Evolutionary conservation across 2,797 vertebrate species (phyloP).

Genomic region (Sardinella longiceps): DNA sequence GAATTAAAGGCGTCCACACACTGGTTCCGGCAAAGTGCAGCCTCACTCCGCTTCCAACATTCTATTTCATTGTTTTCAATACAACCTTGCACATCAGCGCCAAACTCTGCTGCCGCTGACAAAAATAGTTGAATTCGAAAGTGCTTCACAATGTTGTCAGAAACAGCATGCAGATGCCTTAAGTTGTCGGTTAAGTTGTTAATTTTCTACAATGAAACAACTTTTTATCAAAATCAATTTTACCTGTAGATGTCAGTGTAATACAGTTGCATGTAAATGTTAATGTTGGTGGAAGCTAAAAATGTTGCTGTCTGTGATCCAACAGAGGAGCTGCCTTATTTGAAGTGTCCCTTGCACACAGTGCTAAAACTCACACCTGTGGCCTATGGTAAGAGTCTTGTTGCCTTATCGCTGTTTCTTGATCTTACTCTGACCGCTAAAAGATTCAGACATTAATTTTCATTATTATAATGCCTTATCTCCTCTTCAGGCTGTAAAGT

Average conservation of each 20-base stretch:
- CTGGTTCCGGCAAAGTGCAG: too few species aligned
- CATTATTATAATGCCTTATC: not conserved
- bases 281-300: not conserved
- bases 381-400: conserved; percentile 87
- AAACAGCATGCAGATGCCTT: too few species aligned
- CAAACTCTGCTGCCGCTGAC: too few species aligned
- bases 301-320: conserved; percentile 28
- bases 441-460: not conserved
- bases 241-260: not conserved
- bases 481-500: conserved; percentile 82
- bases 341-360: conserved; percentile 94
- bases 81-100: too few species aligned
- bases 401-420: not conserved
- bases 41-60: too few species aligned
- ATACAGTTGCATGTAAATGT: not conserved
- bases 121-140: too few species aligned
- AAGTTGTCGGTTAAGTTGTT: conserved; percentile 24
- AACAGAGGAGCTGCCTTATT: conserved; percentile 93
- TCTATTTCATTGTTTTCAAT: too few species aligned
- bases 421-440: not conserved
- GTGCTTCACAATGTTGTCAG: too few species aligned
- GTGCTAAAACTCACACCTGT: conserved; percentile 96
- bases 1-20: too few species aligned
- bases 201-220: too few species aligned
- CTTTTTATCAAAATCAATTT: too few species aligned